Conservation (phyloP, 2,797 vertebrate genomes). For the Sebastes hubbsi region DNA sequence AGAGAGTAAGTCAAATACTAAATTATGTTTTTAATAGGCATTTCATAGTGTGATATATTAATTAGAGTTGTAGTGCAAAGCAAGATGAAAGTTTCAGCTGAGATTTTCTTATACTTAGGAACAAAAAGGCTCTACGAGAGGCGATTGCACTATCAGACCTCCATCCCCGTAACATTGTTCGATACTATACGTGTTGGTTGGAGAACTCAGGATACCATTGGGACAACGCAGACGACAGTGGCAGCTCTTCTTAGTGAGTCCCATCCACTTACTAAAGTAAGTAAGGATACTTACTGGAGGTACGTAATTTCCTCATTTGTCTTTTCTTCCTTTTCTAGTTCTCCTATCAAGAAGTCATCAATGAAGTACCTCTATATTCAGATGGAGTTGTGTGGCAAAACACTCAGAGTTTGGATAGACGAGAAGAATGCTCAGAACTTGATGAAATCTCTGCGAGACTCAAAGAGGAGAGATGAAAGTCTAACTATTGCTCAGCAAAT, state of each 20-base stretch:
- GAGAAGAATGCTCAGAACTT: slow-evolving; percentile 24
- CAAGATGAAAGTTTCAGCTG: background rate
- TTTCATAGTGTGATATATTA: background rate
- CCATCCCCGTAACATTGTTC: slow-evolving; percentile 76
- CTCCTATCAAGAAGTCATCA: background rate
- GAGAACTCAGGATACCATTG: slow-evolving; percentile 56
- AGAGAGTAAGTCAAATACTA: slow-evolving; percentile 62
- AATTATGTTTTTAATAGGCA: background rate
- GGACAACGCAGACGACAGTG: slow-evolving; percentile 41
- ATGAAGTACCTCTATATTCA: slow-evolving; percentile 85
- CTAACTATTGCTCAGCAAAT: slow-evolving; percentile 80
- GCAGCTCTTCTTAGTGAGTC: slow-evolving; percentile 69
- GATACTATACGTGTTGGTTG: slow-evolving; percentile 74
- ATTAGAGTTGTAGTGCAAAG: background rate
- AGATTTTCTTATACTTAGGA: background rate
- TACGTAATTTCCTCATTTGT: background rate
- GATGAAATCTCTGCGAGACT: slow-evolving; percentile 18
- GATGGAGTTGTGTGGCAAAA: slow-evolving; percentile 89
- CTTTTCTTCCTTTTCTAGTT: slow-evolving; percentile 46
- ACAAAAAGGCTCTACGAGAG: slow-evolving; percentile 74
- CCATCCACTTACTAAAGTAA: background rate
- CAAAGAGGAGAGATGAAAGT: slow-evolving; percentile 61
- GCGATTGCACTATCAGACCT: slow-evolving; percentile 61
- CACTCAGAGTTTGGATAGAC: slow-evolving; percentile 83
- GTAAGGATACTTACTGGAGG: background rate